These are phyloP conservation scores for Argyra leucocephala DNA, from an alignment of 2,888 invertebrate species.

Conservation along the genomic window DNA sequence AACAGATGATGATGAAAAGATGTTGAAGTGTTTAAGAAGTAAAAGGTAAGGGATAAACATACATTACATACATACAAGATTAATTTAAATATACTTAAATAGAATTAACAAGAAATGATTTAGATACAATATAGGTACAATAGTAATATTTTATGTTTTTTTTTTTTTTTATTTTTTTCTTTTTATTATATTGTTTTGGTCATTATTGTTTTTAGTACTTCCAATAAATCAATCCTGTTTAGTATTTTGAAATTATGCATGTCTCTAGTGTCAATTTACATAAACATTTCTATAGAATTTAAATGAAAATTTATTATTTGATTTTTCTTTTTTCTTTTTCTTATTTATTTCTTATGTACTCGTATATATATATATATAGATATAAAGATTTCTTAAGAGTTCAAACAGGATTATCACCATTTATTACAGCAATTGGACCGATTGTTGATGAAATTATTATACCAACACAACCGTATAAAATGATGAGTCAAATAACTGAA, in stretches of 20 bases:
- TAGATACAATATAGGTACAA: no score
- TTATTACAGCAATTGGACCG: conserved; percentile 80
- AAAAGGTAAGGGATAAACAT: conserved; percentile 33
- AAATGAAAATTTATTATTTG: neutral
- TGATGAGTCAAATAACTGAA: conserved; percentile 65
- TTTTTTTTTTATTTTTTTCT: no score
- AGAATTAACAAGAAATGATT: no score
- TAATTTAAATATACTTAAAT: no score
- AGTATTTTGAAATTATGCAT: no score
- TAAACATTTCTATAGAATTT: no score
- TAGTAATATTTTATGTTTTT: no score
- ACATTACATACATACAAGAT: no score
- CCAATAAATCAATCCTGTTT: no score
- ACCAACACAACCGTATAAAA: conserved; percentile 66
- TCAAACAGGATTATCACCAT: conserved; percentile 56
- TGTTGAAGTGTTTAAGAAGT: conserved; percentile 50
- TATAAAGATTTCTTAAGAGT: conserved; percentile 62
- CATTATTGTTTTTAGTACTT: no score
- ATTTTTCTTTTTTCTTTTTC: conserved; percentile 23
- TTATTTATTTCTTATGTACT: conserved; percentile 19
- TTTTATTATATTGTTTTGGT: no score
- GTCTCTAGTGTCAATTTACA: neutral
- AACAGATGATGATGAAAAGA: conserved; percentile 48
- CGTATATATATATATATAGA: conserved; percentile 38
- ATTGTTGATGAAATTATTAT: conserved; percentile 78